phyloP scores from a whole-genome alignment of 2,888 invertebrate species.

The Metalampra italica region DNA sequence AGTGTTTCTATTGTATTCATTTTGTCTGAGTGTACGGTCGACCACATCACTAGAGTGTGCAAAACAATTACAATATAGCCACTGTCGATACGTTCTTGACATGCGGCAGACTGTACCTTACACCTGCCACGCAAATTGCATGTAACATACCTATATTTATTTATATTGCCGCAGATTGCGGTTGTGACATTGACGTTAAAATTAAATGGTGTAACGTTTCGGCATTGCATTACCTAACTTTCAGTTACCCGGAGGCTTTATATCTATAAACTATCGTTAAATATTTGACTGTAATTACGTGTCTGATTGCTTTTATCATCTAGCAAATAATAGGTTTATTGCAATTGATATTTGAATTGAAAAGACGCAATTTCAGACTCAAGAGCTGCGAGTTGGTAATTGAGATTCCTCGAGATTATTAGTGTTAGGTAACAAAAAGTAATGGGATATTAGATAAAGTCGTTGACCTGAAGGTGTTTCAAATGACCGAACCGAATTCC shows the following conservation, averaged over 20 bases:
- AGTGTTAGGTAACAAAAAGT: conserved; percentile 2
- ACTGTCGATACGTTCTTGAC: too few relatives aligned
- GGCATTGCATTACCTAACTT: conserved; percentile 34
- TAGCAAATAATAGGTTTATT: neutral
- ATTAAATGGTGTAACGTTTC: conserved; percentile 47
- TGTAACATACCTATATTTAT: conserved; percentile 29
- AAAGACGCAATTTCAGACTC: neutral
- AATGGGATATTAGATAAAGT: conserved; percentile 10
- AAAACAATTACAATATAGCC: too few relatives aligned
- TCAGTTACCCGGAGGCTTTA: neutral
- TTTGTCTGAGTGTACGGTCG: conserved; percentile 24
- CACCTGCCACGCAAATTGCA: conserved; percentile 46
- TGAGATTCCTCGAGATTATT: conserved; percentile 4
- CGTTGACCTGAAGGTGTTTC: conserved; percentile 33
- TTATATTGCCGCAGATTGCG: conserved; percentile 33
- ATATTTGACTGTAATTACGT: neutral
- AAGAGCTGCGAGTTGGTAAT: conserved; percentile 4
- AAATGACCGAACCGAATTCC: conserved; percentile 34
- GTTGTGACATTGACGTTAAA: conserved; percentile 51
- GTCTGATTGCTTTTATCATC: neutral
- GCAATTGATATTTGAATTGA: neutral
- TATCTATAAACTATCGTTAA: neutral
- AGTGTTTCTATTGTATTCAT: conserved; percentile 25
- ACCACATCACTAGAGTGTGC: too few relatives aligned
- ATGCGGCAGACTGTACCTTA: conserved; percentile 14